A percentile compares a stretch with the other conserved stretches of the same genome.
phyloP scores from a whole-genome alignment of 2,797 vertebrate genomes.

The Siniperca scherzeri region DNA sequence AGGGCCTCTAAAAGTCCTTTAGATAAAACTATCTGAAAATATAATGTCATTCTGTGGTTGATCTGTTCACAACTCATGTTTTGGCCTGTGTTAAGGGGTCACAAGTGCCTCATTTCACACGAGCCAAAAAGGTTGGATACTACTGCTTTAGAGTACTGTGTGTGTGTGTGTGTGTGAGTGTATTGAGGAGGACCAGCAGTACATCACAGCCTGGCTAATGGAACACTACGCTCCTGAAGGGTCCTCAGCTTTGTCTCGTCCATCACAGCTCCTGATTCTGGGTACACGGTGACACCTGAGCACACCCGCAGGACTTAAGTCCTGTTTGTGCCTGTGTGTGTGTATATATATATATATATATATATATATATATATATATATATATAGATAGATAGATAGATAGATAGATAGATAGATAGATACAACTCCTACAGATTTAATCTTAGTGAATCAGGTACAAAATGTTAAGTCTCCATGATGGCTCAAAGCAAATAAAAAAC shows the following conservation, averaged over 20 bases:
- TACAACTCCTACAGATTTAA: background rate
- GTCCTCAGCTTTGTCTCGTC: conserved; percentile 62
- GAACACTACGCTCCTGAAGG: conserved; percentile 74
- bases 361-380: no score
- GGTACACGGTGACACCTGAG: conserved; percentile 27
- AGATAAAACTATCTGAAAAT: background rate
- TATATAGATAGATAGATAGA: no score
- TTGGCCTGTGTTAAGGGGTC: background rate
- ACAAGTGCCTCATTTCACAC: background rate
- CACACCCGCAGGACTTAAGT: conserved; percentile 14
- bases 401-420: no score
- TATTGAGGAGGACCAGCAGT: conserved; percentile 53
- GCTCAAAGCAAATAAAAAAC: conserved; percentile 3
- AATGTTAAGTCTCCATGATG: background rate
- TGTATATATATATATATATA: no score
- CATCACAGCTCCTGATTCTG: conserved; percentile 56
- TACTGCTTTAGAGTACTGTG: background rate
- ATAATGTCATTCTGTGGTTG: background rate
- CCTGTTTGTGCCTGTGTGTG: conserved; percentile 20
- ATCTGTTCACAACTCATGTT: background rate
- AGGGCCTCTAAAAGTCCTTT: no score
- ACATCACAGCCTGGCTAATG: conserved; percentile 79
- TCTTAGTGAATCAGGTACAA: background rate
- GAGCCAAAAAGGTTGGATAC: background rate
- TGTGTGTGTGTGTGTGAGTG: conserved; percentile 5